Evolutionary conservation across 2,113 vertebrate species (phyloP).

Genomic region (Petaurus breviceps): DNA sequence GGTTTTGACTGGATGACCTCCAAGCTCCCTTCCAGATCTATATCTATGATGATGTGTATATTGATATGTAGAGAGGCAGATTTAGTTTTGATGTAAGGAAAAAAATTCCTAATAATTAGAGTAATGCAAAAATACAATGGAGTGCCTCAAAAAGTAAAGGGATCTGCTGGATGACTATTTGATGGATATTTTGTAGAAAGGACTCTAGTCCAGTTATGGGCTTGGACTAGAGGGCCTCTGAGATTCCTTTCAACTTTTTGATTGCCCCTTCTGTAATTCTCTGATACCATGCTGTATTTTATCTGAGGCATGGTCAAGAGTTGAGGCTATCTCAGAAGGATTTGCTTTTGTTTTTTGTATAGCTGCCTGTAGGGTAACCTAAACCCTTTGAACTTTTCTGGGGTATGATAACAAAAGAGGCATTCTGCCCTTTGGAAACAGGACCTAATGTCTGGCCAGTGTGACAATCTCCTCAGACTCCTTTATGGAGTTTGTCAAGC

Average conservation of each 20-base stretch:
- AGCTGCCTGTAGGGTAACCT: background rate
- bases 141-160: background rate
- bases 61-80: background rate
- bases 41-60: background rate
- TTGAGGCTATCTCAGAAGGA: background rate
- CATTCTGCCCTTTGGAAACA: background rate
- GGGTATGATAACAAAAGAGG: background rate
- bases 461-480: background rate
- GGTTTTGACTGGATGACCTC: background rate
- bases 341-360: background rate
- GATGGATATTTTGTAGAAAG: background rate
- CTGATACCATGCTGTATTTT: background rate
- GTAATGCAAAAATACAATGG: background rate
- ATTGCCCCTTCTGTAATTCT: background rate
- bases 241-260: background rate
- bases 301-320: background rate
- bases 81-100: background rate
- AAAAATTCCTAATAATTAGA: background rate
- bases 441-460: background rate
- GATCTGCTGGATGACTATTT: background rate
- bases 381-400: background rate
- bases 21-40: background rate
- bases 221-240: background rate
- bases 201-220: background rate
- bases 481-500: background rate